phyloP scores from a whole-genome alignment of 2,888 invertebrate genomes.

The Cantharis rustica region DNA sequence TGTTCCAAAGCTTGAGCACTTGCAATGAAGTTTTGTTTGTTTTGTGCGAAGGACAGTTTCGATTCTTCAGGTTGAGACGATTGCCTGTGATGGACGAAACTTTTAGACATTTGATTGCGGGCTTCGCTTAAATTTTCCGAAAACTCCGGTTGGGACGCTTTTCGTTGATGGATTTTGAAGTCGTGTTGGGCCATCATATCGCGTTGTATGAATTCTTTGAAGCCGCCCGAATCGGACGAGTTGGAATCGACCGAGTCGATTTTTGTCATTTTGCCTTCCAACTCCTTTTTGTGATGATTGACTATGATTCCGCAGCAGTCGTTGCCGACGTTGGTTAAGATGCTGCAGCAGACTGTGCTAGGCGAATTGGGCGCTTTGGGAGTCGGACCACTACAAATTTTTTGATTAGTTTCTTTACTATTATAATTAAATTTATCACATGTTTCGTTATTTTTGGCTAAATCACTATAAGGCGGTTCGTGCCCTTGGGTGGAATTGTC shows the following conservation, averaged over 20 bases:
- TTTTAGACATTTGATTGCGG: conserved; percentile 39
- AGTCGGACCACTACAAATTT: conserved; percentile 39
- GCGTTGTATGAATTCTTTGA: conserved; percentile 55
- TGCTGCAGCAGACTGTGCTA: conserved; percentile 56
- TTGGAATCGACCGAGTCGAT: conserved; percentile 55
- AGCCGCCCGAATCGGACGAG: conserved; percentile 57
- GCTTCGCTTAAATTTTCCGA: conserved; percentile 36
- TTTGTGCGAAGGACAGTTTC: conserved; percentile 40
- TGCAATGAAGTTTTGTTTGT: conserved; percentile 45
- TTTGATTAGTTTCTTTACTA: conserved; percentile 41
- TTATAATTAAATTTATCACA: conserved; percentile 46
- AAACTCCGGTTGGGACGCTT: conserved; percentile 52
- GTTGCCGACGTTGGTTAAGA: conserved; percentile 53
- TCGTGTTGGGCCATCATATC: conserved; percentile 39
- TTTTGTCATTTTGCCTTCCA: conserved; percentile 48
- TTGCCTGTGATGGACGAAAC: conserved; percentile 47
- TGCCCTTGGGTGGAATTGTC: conserved; percentile 4
- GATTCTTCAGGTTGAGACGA: conserved; percentile 48
- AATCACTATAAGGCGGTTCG: conserved; percentile 20
- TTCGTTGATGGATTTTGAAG: conserved; percentile 45
- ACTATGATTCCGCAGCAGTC: conserved; percentile 57
- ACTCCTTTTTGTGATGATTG: conserved; percentile 49
- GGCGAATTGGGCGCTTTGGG: conserved; percentile 53
- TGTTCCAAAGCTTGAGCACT: conserved; percentile 54
- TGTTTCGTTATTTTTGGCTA: conserved; percentile 44